Evolutionary conservation across 2,113 vertebrate species (phyloP), one percentile per base, ranked within the genome.

Genomic region (Lucifuga dentata): DNA sequence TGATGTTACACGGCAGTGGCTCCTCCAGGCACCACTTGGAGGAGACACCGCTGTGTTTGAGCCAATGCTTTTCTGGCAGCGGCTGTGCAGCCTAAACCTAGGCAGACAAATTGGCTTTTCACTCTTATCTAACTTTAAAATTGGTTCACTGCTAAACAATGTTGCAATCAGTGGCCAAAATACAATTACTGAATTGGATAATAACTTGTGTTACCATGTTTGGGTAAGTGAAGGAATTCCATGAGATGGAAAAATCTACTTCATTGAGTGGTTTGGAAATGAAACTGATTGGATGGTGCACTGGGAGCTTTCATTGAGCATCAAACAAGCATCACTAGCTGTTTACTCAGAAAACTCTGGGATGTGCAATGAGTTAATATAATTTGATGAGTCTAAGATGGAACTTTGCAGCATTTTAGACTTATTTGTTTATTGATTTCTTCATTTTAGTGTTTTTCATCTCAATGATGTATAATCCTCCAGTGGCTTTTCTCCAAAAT

Each of bases 21-120:
- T 29, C 26, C 26, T 29, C 26, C 26, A 29, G 16, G 49, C 44
- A 33, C 85, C 87, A 85, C 81, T 70, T 70, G 83, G 85, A 80
- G 87, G 84, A 74, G 85, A 80, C 81, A 83, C 53, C 40, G 76
- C 51, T 73, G 16, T 73, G 44, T 55, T 59, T 49, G 10, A 21
- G 48, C 1, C 10, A 9, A 24, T n/a, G 23, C 15, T 29, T 5
- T n/a, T 21, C 23, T 5, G 26, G 26, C 36, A 8, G 60, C 32
- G 23, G 55, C n/a, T n/a, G n/a, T n/a, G 12, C 10, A 19, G 15
- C n/a, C 36, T 1, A 12, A 39, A 13, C 7, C 44, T 17, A 16
- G 19, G 15, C 48, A 32, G 16, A 19, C 13, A 33, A 38, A 36
- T 53, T 19, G 32, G 3, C 19, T 38, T 36, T 20, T 53, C 51